Base-by-base conservation (phyloP, 2,888 invertebrate genomes). In the Agrochola macilenta region DNA sequence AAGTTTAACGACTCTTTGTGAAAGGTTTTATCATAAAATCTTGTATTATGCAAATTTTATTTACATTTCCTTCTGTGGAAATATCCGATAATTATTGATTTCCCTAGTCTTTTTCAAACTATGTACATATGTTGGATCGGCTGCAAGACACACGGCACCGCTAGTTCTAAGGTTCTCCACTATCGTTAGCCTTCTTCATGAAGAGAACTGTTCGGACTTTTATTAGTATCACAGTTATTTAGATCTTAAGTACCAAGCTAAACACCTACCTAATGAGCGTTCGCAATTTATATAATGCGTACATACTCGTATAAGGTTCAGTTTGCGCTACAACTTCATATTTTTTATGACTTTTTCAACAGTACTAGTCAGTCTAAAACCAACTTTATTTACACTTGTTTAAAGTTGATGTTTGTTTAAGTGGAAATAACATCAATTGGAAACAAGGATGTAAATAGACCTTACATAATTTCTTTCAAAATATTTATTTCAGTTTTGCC, bases 1-100 rank as follows among this genome's bases (percentile, higher is more conserved):
- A 73, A 73, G 74, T 83, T 83, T 83, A 83, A 82, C 65, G 70
- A 79, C 66, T 69, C 57, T 64, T 79, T 69, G 54, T 52, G 60
- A 61, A 64, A 61, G 57, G 23, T 65, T 58, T 57, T n/a, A 58
- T 58, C 57, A 49, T 20, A 30, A 26, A 14, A 63, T 43, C 49
- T 35, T 58, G 46, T 8, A 20, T 39, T 35, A 30, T 57, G 35
- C 9, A 49, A 46, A 54, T 70, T 54, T 58, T 11, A n/a, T 64
- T 52, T 43, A 2, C 5, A 68, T 57, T 79, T 69, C 11, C 14
- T 71, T 20, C 0, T 49, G 39, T 30, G 2, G 5, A 26, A 26
- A 12, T 8, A 17, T 17, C 14, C 4, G 23, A 35, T 72, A 12
- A 52, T 69, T 35, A n/a, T 35, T 49, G 30, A 20, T 1, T 57